Evolutionary conservation across 2,113 vertebrate species (phyloP).

Genomic region (Phoenicopterus ruber): DNA sequence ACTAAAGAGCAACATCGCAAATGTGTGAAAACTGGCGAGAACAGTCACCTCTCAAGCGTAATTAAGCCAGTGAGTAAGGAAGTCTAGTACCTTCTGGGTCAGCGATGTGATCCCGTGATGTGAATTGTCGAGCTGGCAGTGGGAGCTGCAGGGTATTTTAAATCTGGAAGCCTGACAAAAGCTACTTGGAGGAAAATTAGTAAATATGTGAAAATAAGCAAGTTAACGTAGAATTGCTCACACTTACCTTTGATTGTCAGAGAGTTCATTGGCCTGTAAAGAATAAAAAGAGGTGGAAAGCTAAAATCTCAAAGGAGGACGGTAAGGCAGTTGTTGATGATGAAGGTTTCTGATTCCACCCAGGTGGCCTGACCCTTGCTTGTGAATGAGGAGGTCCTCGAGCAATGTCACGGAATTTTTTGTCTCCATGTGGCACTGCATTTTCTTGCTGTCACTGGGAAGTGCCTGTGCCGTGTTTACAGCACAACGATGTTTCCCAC

Average conservation of each 20-base stretch:
- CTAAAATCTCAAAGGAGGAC: not conserved
- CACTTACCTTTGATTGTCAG: not conserved
- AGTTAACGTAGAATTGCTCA: not conserved
- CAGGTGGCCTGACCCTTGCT: not conserved
- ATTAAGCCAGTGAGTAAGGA: not conserved
- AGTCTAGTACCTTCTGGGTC: not conserved
- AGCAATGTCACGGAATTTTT: not conserved
- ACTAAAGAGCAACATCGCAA: not conserved
- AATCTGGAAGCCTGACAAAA: not conserved
- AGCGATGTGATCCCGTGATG: not conserved
- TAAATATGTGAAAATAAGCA: not conserved
- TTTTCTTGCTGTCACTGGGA: not conserved
- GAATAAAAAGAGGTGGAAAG: not conserved
- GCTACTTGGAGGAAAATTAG: not conserved
- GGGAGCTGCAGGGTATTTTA: not conserved
- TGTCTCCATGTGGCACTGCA: not conserved
- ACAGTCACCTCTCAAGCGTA: not conserved
- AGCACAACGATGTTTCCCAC: not conserved
- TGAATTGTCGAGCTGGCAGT: not conserved
- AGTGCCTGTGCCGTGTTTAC: not conserved
- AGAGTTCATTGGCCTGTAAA: not conserved
- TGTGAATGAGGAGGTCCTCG: not conserved
- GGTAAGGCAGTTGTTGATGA: not conserved
- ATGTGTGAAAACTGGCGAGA: not conserved
- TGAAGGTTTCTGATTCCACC: not conserved